Percentiles rank a stretch among this genome's conserved stretches.
Conservation (phyloP, 2,888 invertebrate species). For the Salticus scenicus region DNA sequence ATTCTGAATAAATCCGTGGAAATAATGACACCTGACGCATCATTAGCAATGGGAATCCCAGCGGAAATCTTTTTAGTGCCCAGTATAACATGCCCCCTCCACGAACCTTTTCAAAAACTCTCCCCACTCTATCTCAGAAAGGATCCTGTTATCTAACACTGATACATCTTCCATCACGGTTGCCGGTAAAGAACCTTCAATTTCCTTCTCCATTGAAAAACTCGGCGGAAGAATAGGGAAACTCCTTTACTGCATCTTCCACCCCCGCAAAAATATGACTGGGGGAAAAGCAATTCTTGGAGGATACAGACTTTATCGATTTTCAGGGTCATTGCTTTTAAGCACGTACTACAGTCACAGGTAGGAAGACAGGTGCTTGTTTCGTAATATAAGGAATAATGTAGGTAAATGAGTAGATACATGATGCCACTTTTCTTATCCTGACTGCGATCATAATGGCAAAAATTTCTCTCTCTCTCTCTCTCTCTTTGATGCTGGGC, state of each 20-base stretch:
- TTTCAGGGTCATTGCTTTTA: constrained; percentile 19
- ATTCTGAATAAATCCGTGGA: neutral
- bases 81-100: neutral
- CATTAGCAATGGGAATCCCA: constrained; percentile 6
- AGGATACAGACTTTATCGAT: constrained; percentile 12
- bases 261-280: constrained; percentile 36
- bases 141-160: constrained; percentile 12
- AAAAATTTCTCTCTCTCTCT: too few relatives aligned
- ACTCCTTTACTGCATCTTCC: constrained; percentile 29
- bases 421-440: too few relatives aligned
- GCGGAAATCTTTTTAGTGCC: constrained; percentile 14
- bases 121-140: neutral
- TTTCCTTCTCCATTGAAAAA: constrained; percentile 13
- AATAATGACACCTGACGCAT: constrained; percentile 15
- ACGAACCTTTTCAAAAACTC: neutral
- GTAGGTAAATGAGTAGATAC: too few relatives aligned
- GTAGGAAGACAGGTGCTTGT: constrained; percentile 7
- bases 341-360: neutral
- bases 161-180: constrained; percentile 7
- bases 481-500: too few relatives aligned
- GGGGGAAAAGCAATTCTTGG: neutral
- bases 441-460: too few relatives aligned
- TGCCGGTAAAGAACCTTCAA: constrained; percentile 9
- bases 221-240: neutral
- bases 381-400: too few relatives aligned